Evolutionary conservation across 2,888 invertebrate genomes (phyloP).

Genomic region (Ornithoptera priamus): DNA sequence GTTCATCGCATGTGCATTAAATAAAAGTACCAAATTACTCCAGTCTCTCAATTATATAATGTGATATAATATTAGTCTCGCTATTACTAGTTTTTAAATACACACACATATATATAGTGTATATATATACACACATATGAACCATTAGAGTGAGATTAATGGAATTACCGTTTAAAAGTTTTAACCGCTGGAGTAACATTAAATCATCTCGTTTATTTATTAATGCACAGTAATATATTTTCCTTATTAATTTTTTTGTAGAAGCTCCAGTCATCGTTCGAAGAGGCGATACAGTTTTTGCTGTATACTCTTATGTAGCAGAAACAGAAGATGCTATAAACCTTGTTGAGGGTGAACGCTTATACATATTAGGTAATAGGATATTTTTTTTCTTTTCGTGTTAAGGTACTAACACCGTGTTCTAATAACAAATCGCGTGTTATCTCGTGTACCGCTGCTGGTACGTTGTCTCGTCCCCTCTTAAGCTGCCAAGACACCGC

Average conservation of each 20-base stretch:
- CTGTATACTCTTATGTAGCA: slow-evolving; percentile 91
- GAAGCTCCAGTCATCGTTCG: slow-evolving; percentile 77
- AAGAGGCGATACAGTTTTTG: slow-evolving; percentile 89
- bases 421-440: background rate
- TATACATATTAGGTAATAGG: slow-evolving; percentile 86
- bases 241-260: slow-evolving; percentile 38
- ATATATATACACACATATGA: no score
- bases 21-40: no score
- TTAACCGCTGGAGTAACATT: background rate
- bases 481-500: no score
- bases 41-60: no score
- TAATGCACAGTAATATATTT: background rate
- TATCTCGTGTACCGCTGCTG: no score
- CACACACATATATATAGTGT: no score
- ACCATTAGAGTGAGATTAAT: no score
- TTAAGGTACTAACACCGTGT: background rate
- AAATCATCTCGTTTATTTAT: background rate
- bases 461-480: no score
- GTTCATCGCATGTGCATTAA: no score
- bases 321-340: slow-evolving; percentile 94
- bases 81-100: no score
- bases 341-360: slow-evolving; percentile 93
- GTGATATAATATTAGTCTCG: no score
- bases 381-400: background rate
- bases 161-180: no score